Conservation (phyloP, 1,140 invertebrate genomes). For the Acromyrmex charruanus region DNA sequence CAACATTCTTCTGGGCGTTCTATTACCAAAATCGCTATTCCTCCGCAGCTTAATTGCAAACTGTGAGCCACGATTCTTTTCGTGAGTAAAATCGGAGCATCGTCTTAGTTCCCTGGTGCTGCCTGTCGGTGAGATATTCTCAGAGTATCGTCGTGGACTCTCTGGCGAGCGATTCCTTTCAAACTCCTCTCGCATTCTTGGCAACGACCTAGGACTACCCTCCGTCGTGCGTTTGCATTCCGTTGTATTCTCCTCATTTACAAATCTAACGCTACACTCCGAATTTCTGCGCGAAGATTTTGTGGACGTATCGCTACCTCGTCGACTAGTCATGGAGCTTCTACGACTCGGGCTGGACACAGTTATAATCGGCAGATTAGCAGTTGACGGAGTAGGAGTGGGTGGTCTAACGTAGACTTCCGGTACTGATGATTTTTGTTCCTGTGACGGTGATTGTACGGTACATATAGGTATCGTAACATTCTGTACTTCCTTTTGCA, state of each 20-base stretch:
- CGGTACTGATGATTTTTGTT: slow-evolving; percentile 79
- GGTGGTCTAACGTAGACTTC: slow-evolving; percentile 84
- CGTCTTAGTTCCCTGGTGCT: slow-evolving; percentile 80
- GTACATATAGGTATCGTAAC: background rate
- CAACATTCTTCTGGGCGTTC: slow-evolving; percentile 79
- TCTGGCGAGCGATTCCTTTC: slow-evolving; percentile 70
- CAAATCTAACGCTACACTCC: slow-evolving; percentile 82
- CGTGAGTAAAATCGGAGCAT: slow-evolving; percentile 84
- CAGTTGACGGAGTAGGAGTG: slow-evolving; percentile 82
- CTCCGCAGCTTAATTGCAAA: slow-evolving; percentile 82
- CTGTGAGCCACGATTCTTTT: slow-evolving; percentile 82
- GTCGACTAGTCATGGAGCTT: slow-evolving; percentile 82
- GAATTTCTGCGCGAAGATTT: slow-evolving; percentile 80
- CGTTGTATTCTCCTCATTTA: slow-evolving; percentile 66
- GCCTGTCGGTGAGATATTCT: slow-evolving; percentile 77
- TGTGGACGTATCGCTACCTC: slow-evolving; percentile 80
- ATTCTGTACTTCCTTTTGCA: slow-evolving; percentile 14
- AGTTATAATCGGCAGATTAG: slow-evolving; percentile 82
- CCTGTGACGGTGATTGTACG: slow-evolving; percentile 27
- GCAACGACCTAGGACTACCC: slow-evolving; percentile 63
- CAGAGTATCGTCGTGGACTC: slow-evolving; percentile 79
- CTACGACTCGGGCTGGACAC: slow-evolving; percentile 83
- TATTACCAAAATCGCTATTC: slow-evolving; percentile 83
- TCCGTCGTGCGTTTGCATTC: slow-evolving; percentile 67
- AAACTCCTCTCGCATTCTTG: slow-evolving; percentile 42